Percentiles rank a stretch among this genome's conserved stretches.
Evolutionary conservation across 2,113 vertebrate species (phyloP).

Genomic region (Orthochromis malagaraziensis): DNA sequence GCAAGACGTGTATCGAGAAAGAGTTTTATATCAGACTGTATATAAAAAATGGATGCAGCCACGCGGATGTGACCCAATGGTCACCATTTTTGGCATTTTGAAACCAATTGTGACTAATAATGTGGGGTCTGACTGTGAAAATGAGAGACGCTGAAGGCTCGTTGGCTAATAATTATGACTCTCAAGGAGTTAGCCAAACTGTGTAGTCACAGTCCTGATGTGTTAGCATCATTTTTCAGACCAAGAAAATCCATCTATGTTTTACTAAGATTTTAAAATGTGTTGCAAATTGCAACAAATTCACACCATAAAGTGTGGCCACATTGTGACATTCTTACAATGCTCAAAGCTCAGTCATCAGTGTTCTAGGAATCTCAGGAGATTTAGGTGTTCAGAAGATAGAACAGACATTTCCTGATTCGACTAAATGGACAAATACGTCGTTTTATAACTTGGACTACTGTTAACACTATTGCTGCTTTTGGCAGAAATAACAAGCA

Average conservation of each 20-base stretch:
- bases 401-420: not conserved
- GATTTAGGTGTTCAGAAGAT: not conserved
- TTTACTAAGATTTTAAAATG: not conserved
- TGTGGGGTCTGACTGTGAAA: not conserved
- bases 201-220: not conserved
- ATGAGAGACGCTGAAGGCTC: not conserved
- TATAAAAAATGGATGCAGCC: not conserved
- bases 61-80: not conserved
- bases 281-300: not conserved
- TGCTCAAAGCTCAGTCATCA: not conserved
- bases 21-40: not conserved
- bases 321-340: not conserved
- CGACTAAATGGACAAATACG: not conserved
- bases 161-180: not conserved
- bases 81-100: not conserved
- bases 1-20: not conserved
- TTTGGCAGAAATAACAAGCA: constrained; percentile 4
- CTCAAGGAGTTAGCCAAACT: not conserved
- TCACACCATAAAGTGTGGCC: not conserved
- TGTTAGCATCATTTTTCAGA: not conserved
- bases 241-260: not conserved
- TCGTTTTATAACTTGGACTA: not conserved
- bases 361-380: not conserved
- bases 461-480: not conserved
- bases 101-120: not conserved